Conservation (phyloP, 2,888 invertebrate species). For the Sceliomorpha sp. region DNA sequence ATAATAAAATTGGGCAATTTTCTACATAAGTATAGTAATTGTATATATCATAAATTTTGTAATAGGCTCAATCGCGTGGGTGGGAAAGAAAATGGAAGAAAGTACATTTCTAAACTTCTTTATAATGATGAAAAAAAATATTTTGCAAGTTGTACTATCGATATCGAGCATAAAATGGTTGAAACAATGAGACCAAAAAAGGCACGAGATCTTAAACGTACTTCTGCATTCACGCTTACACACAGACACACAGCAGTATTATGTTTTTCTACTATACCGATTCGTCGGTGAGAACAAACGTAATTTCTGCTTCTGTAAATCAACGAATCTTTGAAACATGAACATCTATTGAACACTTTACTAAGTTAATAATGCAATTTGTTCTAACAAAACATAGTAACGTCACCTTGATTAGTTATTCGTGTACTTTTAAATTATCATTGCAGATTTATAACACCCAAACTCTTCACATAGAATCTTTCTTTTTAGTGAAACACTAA, state of each 20-base stretch:
- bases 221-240: constrained; percentile 33
- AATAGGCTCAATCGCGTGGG: constrained; percentile 22
- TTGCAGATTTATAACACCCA: background rate
- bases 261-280: constrained; percentile 20
- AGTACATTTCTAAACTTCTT: constrained; percentile 5
- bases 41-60: constrained; percentile 28
- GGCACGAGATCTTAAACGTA: constrained; percentile 47
- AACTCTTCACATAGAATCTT: constrained; percentile 2
- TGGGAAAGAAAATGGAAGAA: constrained; percentile 9
- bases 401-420: background rate
- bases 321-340: constrained; percentile 7
- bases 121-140: constrained; percentile 10
- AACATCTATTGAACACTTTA: background rate
- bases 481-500: constrained; percentile 54
- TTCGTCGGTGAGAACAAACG: too few species aligned
- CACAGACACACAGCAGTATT: constrained; percentile 33
- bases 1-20: constrained; percentile 31
- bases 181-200: constrained; percentile 46
- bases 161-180: constrained; percentile 25
- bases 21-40: constrained; percentile 36
- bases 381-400: background rate
- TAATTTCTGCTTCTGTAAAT: constrained; percentile 13
- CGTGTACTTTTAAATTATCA: too few species aligned
- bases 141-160: constrained; percentile 12
- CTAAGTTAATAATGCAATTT: too few species aligned